Conservation (phyloP, 2,797 vertebrate species). For the Poecilia wingei region DNA sequence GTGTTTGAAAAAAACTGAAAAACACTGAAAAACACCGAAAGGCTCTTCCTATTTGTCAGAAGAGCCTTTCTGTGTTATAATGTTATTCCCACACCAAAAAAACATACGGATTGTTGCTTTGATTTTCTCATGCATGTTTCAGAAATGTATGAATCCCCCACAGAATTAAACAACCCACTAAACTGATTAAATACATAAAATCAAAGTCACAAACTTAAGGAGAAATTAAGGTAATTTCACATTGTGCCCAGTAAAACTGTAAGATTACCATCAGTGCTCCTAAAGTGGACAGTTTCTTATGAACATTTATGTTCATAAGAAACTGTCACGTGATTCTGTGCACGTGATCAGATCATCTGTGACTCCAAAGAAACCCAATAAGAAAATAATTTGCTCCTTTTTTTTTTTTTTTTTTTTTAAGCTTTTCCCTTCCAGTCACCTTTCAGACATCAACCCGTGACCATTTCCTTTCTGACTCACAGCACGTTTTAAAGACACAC, state of each 20-base stretch:
- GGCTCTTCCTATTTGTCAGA: background rate
- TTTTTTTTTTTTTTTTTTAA: background rate
- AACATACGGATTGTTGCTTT: no score
- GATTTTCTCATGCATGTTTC: no score
- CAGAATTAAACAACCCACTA: slow-evolving; percentile 32
- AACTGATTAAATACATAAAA: slow-evolving; percentile 19
- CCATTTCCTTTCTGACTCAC: slow-evolving; percentile 11
- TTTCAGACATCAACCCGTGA: background rate
- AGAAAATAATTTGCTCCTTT: slow-evolving; percentile 4
- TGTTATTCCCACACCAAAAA: no score
- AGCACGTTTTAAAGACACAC: slow-evolving; percentile 35
- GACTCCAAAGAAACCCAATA: slow-evolving; percentile 2
- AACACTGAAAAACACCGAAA: background rate
- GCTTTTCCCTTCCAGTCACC: slow-evolving; percentile 10
- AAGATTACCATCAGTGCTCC: background rate
- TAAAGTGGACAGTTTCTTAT: background rate
- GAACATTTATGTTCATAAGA: no score
- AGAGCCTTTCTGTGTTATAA: no score
- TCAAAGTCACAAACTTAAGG: slow-evolving; percentile 17
- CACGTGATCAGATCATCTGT: background rate
- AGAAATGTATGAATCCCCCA: no score
- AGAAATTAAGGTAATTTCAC: background rate
- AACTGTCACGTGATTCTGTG: no score
- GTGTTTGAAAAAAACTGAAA: background rate
- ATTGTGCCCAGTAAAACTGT: background rate